These are phyloP conservation scores for Caenorhabditis inopinata DNA, from an alignment of 1,140 invertebrate genomes.

Conservation along the genomic window DNA sequence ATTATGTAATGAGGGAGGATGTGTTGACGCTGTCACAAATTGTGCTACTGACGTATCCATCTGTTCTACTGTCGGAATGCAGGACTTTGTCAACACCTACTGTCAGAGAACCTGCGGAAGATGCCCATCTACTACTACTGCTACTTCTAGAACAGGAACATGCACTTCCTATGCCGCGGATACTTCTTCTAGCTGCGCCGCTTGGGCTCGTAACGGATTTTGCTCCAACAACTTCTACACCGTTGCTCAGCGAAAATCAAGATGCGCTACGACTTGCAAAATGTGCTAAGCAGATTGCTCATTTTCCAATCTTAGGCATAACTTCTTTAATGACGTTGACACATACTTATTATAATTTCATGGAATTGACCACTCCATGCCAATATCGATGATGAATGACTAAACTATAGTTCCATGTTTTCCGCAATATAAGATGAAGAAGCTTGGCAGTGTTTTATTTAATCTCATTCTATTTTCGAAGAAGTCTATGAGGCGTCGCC, in stretches of 20 bases:
- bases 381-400: too few relatives aligned
- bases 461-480: too few relatives aligned
- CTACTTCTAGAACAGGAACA: not conserved
- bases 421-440: too few relatives aligned
- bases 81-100: not conserved
- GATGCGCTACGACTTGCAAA: not conserved
- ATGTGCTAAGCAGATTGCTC: not conserved
- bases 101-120: constrained; percentile 16
- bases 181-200: not conserved
- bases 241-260: not conserved
- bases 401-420: too few relatives aligned
- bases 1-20: constrained; percentile 18
- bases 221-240: constrained; percentile 33
- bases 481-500: too few relatives aligned
- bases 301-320: not conserved
- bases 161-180: not conserved
- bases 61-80: not conserved
- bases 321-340: not conserved
- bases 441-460: too few relatives aligned
- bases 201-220: constrained; percentile 28
- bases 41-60: not conserved
- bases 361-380: constrained; percentile 19
- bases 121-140: constrained; percentile 11
- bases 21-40: not conserved
- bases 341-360: not conserved